phyloP scores from a whole-genome alignment of 2,113 vertebrate species.

The Paramisgurnus dabryanus region DNA sequence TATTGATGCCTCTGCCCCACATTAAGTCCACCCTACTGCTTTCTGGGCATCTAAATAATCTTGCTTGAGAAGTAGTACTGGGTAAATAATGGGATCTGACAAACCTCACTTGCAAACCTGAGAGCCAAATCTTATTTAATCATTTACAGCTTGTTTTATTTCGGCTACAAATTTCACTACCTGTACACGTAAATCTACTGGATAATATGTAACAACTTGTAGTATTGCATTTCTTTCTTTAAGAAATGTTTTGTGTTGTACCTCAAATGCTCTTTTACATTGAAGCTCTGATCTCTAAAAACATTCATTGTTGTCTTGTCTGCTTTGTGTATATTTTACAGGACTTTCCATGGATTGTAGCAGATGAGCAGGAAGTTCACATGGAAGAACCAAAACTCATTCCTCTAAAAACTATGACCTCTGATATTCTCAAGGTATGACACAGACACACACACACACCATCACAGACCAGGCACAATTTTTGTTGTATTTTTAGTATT shows the following conservation, averaged over 20 bases:
- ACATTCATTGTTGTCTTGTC: not conserved
- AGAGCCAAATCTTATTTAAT: no score
- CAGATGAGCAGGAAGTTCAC: conserved; percentile 93
- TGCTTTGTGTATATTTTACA: conserved; percentile 54
- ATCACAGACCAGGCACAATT: not conserved
- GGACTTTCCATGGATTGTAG: conserved; percentile 98
- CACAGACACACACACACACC: no score
- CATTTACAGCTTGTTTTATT: no score
- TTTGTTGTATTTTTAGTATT: no score
- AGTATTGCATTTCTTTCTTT: no score
- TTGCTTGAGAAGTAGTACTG: no score
- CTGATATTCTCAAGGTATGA: conserved; percentile 93
- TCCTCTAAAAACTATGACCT: conserved; percentile 96
- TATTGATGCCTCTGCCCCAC: no score
- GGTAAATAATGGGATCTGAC: no score
- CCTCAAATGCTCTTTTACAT: not conserved
- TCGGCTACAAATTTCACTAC: no score
- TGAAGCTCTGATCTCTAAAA: not conserved
- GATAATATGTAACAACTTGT: not conserved
- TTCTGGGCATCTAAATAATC: no score
- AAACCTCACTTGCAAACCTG: no score
- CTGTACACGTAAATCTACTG: not conserved
- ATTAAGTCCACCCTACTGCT: no score
- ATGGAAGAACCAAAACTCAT: conserved; percentile 94
- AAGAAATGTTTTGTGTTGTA: not conserved